Conservation (phyloP, 2,797 vertebrate genomes). For the Oceanodroma leucorhoa region DNA sequence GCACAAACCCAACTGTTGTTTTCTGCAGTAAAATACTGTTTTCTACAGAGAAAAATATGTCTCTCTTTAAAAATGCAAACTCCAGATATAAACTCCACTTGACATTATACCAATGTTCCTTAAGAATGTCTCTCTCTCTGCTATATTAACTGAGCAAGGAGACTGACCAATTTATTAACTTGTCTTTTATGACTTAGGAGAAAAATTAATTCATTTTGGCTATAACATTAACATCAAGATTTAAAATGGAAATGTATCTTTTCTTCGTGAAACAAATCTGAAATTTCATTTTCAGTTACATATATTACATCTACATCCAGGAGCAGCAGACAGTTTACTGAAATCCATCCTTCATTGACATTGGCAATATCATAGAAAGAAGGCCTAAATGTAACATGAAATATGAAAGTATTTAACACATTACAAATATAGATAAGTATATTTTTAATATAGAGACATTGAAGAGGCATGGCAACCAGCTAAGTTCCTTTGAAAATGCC, state of each 20-base stretch:
- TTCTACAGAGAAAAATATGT: not conserved
- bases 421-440: constrained; percentile 21
- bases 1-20: not conserved
- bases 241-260: not conserved
- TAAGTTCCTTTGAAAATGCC: constrained; percentile 24
- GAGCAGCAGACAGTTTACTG: constrained; percentile 7
- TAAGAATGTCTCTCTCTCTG: not conserved
- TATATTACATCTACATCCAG: not conserved
- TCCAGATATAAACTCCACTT: not conserved
- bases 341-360: constrained; percentile 24
- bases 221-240: not conserved
- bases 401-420: constrained; percentile 1
- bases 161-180: not conserved
- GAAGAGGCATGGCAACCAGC: constrained; percentile 7
- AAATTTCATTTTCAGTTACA: not conserved
- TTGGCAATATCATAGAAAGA: not conserved
- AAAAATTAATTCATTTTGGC: not conserved
- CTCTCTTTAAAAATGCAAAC: not conserved
- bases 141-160: not conserved
- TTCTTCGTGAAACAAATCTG: not conserved
- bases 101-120: not conserved
- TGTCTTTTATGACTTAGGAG: not conserved
- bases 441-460: constrained; percentile 5
- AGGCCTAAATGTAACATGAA: not conserved
- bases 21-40: not conserved